phyloP scores from a whole-genome alignment of 1,140 invertebrate species.

The Aporrectodea caliginosa region DNA sequence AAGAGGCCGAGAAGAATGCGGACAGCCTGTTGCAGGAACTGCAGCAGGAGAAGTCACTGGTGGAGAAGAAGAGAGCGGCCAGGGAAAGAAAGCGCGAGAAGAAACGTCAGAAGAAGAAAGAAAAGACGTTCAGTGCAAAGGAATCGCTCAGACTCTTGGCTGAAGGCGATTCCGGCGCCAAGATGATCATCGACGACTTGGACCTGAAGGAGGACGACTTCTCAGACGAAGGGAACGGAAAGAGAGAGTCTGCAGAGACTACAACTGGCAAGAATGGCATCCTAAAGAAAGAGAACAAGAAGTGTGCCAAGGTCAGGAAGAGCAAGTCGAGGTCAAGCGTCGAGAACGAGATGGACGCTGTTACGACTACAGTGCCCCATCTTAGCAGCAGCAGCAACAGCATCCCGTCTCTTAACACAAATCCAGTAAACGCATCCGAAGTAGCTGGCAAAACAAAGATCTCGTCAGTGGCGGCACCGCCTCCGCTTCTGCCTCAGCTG shows the following conservation, averaged over 20 bases:
- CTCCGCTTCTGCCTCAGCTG: background rate
- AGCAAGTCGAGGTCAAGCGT: background rate
- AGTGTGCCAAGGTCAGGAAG: background rate
- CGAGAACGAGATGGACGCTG: background rate
- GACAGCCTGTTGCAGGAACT: slow-evolving; percentile 90
- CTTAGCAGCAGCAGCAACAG: background rate
- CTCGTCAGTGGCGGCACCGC: background rate
- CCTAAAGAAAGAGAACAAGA: background rate
- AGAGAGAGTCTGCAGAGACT: background rate
- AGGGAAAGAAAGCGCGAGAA: slow-evolving; percentile 85
- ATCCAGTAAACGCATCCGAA: background rate
- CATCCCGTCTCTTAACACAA: background rate
- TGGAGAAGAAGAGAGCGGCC: slow-evolving; percentile 83
- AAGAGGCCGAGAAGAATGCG: slow-evolving; percentile 95
- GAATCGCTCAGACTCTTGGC: background rate
- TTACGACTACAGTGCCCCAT: background rate
- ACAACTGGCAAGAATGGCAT: background rate
- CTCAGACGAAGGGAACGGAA: background rate
- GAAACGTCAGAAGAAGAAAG: slow-evolving; percentile 88
- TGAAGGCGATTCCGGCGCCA: background rate
- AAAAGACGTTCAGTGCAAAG: background rate
- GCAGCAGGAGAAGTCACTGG: slow-evolving; percentile 84
- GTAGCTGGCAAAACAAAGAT: background rate
- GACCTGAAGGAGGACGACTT: background rate
- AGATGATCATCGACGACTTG: background rate